Conservation (phyloP, 2,888 invertebrate genomes). For the Agrotis clavis region DNA sequence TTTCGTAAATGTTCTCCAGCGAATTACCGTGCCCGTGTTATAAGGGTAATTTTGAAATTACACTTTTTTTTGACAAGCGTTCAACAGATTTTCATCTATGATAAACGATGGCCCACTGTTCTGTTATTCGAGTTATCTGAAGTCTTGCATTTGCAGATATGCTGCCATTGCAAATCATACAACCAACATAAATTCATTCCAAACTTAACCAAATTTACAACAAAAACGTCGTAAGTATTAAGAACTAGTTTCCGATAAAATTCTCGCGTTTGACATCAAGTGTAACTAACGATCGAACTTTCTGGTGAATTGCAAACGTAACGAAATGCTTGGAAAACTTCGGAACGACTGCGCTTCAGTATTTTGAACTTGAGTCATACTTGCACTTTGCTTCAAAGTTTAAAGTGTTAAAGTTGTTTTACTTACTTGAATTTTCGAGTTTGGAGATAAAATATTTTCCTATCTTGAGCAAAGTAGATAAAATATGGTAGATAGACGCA, state of each 20-base stretch:
- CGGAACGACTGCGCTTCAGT: conserved; percentile 20
- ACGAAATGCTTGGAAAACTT: conserved; percentile 13
- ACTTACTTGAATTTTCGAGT: conserved; percentile 5
- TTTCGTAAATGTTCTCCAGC: neutral
- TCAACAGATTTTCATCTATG: too few species aligned
- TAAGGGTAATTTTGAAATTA: too few species aligned
- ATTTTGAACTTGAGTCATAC: conserved; percentile 9
- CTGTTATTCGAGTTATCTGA: too few species aligned
- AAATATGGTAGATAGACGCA: neutral
- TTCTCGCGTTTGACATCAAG: neutral
- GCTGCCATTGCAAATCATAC: too few species aligned
- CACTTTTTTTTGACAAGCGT: too few species aligned
- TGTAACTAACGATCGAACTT: neutral
- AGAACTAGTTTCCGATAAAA: conserved; percentile 9
- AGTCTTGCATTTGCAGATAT: too few species aligned
- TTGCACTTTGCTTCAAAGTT: conserved; percentile 4
- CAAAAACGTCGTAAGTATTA: too few species aligned
- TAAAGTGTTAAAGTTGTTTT: neutral
- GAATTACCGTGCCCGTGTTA: too few species aligned
- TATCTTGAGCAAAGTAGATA: neutral
- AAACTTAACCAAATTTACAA: too few species aligned
- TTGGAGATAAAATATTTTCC: neutral
- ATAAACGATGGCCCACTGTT: too few species aligned
- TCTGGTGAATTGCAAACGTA: neutral
- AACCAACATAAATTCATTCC: too few species aligned